Evolutionary conservation across 2,113 vertebrate species (phyloP).

Genomic region (Albula goreensis): DNA sequence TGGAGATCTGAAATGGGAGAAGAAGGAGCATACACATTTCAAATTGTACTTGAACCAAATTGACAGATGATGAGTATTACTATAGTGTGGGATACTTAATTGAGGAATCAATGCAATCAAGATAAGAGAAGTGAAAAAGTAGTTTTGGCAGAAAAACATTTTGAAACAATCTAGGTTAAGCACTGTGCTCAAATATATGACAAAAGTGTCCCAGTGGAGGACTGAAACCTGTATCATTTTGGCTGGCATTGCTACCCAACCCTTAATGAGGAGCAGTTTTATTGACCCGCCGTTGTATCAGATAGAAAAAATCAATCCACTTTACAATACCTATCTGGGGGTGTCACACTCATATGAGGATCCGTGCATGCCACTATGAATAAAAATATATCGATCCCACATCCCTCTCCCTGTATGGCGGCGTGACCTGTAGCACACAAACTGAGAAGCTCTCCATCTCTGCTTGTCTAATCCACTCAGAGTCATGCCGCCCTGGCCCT

Average conservation of each 20-base stretch:
- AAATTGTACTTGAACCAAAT: too few relatives aligned
- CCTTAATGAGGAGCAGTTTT: not conserved
- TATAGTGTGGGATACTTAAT: too few relatives aligned
- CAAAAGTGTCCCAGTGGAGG: too few relatives aligned
- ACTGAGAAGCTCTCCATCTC: not conserved
- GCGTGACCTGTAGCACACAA: not conserved
- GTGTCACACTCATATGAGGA: not conserved
- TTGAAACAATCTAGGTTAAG: too few relatives aligned
- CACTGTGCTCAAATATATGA: too few relatives aligned
- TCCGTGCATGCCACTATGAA: not conserved
- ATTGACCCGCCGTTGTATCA: not conserved
- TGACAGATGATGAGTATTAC: too few relatives aligned
- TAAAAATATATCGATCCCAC: not conserved
- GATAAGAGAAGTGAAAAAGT: too few relatives aligned
- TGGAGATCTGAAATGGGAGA: too few relatives aligned
- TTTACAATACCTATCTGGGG: not conserved
- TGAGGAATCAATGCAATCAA: too few relatives aligned
- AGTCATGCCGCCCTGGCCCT: not conserved
- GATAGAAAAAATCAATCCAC: not conserved
- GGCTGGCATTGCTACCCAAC: not conserved
- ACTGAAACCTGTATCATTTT: too few relatives aligned
- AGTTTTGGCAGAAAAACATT: too few relatives aligned
- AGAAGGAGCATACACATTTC: too few relatives aligned
- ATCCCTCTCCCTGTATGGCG: not conserved
- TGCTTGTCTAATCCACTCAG: conserved; percentile 6